These are phyloP conservation scores for Lerista edwardsae DNA, from an alignment of 2,797 vertebrate genomes.

Conservation along the genomic window DNA sequence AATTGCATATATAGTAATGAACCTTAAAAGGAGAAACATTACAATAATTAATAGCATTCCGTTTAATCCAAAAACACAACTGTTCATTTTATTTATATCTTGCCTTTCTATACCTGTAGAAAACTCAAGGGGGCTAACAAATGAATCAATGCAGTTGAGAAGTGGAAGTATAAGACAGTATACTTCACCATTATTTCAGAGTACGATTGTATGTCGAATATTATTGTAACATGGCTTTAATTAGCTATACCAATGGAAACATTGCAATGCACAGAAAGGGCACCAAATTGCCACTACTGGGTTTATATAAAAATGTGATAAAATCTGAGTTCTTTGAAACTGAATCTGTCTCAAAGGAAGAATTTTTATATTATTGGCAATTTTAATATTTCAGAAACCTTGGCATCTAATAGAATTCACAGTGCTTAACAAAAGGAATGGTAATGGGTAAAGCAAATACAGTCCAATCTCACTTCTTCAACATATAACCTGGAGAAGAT, in stretches of 20 bases:
- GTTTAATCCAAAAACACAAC: background rate
- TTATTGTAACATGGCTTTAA: background rate
- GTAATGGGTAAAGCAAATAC: background rate
- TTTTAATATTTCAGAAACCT: background rate
- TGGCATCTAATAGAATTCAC: rapidly evolving
- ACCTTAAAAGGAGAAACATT: background rate
- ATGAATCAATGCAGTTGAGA: background rate
- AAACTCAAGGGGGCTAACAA: background rate
- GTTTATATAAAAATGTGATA: background rate
- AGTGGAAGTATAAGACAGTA: background rate
- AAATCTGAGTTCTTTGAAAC: background rate
- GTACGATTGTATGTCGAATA: background rate
- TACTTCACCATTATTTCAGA: background rate
- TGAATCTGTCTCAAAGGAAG: background rate
- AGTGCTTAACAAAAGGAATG: slow-evolving; percentile 15
- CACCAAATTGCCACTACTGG: background rate
- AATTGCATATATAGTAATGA: background rate
- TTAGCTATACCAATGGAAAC: background rate
- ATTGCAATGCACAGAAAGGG: background rate
- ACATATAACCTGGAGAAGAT: background rate
- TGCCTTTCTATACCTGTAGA: background rate
- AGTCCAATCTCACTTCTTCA: background rate
- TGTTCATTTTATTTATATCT: background rate
- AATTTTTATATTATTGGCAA: background rate
- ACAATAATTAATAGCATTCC: rapidly evolving